Base-by-base conservation (phyloP, 1,140 invertebrate species). In the Samia ricini region DNA sequence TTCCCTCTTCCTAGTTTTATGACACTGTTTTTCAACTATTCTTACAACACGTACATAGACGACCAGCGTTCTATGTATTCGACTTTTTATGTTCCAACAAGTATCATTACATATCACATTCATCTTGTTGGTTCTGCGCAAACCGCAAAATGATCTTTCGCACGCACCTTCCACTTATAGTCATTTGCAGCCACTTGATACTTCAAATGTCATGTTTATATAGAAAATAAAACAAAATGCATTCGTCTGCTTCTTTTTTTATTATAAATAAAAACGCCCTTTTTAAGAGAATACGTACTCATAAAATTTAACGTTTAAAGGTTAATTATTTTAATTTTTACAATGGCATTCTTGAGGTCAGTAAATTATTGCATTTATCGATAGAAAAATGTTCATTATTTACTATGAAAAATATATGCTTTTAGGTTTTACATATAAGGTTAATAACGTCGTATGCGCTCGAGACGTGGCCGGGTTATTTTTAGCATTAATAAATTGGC, bases 401-500 rank as follows among this genome's bases (percentile, higher is more conserved):
- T 22, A 23, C 57, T 59, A 23, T 60, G 68, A 36, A 42, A 21
- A 23, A 36, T 50, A 64, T 64, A 50, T 20, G 63, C 64, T 60
- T 52, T 85, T 77, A 83, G 72, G 70, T 79, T 78, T 80, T 71
- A 74, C 80, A 71, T 83, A 85, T 79, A 84, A 81, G 83, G 79
- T 83, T 86, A 85, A 86, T 85, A 88, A 74, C 77, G 79, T 77
- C 77, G 74, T 80, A 84, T 82, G 76, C 77, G 70, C 68, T 72
- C 74, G 80, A 86, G 85, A 85, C 84, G 77, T 81, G 75, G 75
- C 65, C 69, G 68, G 72, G 77, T 81, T 90, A 90, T 90, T 90
- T 90, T 90, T 90, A 90, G 85, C 79, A 71, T 79, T 85, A 83
- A 81, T 90, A 88, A 90, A 90, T 90, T 87, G 85, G 83, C 82